These are phyloP conservation scores for Platycnemis pennipes DNA, from an alignment of 2,888 invertebrate species.

Conservation along the genomic window DNA sequence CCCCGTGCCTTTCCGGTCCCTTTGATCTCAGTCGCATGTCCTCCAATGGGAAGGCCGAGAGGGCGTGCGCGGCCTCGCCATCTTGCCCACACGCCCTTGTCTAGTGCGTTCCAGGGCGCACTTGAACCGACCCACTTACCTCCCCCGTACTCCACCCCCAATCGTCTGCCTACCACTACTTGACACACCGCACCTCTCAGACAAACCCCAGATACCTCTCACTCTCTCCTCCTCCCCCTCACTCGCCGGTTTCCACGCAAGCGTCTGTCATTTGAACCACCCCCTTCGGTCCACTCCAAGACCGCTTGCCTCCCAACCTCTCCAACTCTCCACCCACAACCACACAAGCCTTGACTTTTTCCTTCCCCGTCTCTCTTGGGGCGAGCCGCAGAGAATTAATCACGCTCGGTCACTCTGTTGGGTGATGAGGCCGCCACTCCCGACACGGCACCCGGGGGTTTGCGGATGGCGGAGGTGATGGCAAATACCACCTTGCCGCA, in stretches of 20 bases:
- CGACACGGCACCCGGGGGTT: background rate
- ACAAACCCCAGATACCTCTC: background rate
- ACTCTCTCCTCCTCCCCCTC: no score
- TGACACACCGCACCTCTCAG: slow-evolving; percentile 7
- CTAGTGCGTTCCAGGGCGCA: background rate
- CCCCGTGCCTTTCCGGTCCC: background rate
- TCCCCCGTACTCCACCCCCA: background rate
- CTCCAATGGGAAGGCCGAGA: background rate
- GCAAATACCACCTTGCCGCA: background rate
- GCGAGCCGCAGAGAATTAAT: slow-evolving; percentile 1
- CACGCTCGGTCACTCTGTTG: background rate
- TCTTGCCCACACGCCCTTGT: background rate
- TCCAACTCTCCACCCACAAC: background rate
- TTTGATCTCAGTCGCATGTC: background rate
- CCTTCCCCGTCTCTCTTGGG: background rate
- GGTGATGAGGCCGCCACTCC: background rate
- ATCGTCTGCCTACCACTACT: background rate
- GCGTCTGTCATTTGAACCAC: background rate
- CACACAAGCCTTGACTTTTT: background rate
- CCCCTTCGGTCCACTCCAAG: background rate
- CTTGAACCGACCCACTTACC: background rate
- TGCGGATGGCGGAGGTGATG: background rate
- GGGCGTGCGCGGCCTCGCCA: background rate
- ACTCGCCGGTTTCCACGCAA: slow-evolving; percentile 16
- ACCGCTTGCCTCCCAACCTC: background rate